phyloP scores from a whole-genome alignment of 2,113 vertebrate genomes.

The Mastomys natalensis region DNA sequence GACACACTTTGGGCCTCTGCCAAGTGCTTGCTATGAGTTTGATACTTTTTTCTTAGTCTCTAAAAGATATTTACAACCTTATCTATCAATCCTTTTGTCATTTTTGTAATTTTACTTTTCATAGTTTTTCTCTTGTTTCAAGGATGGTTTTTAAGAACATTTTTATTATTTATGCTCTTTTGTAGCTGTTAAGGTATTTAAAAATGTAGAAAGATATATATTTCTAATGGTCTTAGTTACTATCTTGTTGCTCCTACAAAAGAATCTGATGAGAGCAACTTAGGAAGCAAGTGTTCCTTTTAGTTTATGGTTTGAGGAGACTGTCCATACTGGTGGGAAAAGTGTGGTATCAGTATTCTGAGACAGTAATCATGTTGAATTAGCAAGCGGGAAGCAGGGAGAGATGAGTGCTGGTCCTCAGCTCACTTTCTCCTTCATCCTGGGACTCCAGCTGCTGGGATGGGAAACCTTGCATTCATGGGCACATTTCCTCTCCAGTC shows the following conservation, averaged over 20 bases:
- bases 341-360: neutral
- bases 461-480: neutral
- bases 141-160: neutral
- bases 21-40: neutral
- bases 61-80: neutral
- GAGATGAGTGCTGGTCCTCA: neutral
- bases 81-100: neutral
- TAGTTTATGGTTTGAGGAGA: neutral
- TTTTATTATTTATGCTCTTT: neutral
- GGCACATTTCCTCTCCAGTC: neutral
- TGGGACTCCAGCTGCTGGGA: neutral
- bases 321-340: neutral
- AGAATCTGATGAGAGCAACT: neutral
- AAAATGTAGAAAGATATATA: neutral
- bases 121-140: neutral
- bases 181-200: neutral
- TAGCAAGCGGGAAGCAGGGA: neutral
- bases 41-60: neutral
- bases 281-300: neutral
- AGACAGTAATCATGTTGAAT: neutral
- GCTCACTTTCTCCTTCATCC: neutral
- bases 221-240: neutral
- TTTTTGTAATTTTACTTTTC: neutral
- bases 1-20: too few species aligned
- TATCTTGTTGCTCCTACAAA: neutral